A percentile compares a stretch with the other conserved stretches of the same genome.
Conservation (phyloP, 2,888 invertebrate genomes). For the Brachylomia viminalis region DNA sequence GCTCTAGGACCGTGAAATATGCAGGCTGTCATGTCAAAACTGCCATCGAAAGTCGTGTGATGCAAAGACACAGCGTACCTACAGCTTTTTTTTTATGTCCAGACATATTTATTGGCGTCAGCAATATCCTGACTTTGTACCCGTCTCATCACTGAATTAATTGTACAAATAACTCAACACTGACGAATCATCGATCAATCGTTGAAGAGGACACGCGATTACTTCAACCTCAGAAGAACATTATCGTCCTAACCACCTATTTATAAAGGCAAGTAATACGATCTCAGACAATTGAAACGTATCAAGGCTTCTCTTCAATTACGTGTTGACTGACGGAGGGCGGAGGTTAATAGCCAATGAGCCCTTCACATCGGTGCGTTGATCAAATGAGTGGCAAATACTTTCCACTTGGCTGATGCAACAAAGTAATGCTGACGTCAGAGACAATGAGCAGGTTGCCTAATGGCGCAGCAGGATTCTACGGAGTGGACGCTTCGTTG, state of each 20-base stretch:
- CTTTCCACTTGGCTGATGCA: constrained; percentile 64
- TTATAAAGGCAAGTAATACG: constrained; percentile 78
- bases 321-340: constrained; percentile 81
- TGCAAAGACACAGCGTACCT: background rate
- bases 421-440: constrained; percentile 52
- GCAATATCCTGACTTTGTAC: constrained; percentile 42
- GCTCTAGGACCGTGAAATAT: background rate
- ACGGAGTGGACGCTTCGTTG: background rate
- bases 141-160: constrained; percentile 40
- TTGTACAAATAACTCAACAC: constrained; percentile 48
- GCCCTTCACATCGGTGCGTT: constrained; percentile 79
- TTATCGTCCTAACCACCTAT: constrained; percentile 65
- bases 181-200: constrained; percentile 42
- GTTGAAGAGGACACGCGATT: constrained; percentile 49
- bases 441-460: constrained; percentile 39
- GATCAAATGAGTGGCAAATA: constrained; percentile 73
- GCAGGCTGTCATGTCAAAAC: background rate
- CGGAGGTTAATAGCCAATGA: constrained; percentile 86
- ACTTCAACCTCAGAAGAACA: constrained; percentile 57
- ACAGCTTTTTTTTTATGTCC: constrained; percentile 1
- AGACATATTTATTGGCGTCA: constrained; percentile 40
- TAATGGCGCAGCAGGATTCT: constrained; percentile 27
- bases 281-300: constrained; percentile 84
- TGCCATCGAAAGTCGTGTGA: background rate
- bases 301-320: constrained; percentile 85